These are phyloP conservation scores for Cylindroiulus punctatus DNA, from an alignment of 2,888 invertebrate species.

Conservation along the genomic window DNA sequence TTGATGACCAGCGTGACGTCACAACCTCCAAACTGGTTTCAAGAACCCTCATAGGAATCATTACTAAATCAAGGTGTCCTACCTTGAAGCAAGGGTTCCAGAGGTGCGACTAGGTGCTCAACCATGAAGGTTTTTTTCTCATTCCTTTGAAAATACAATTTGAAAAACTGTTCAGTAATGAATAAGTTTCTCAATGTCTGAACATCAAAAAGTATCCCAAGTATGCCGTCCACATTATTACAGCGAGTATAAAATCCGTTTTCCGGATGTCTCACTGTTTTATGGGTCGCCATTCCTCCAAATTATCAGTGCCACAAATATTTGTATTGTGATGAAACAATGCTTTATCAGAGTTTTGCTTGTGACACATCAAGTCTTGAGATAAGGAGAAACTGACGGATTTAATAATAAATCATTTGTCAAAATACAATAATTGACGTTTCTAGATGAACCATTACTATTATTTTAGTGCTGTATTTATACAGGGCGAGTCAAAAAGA, in stretches of 20 bases:
- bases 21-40: neutral
- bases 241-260: neutral
- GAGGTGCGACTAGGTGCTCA: neutral
- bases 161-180: neutral
- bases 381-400: neutral
- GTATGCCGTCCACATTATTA: neutral
- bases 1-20: neutral
- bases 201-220: neutral
- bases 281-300: neutral
- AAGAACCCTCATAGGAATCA: neutral
- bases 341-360: neutral
- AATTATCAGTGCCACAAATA: neutral
- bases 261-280: neutral
- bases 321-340: constrained; percentile 1
- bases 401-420: neutral
- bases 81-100: constrained; percentile 27
- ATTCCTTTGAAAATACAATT: neutral
- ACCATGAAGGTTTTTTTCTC: neutral
- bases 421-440: neutral
- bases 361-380: too few relatives aligned
- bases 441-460: neutral
- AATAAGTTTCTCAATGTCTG: neutral
- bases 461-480: neutral
- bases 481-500: too few relatives aligned
- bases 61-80: constrained; percentile 9